These are phyloP conservation scores for Amblyjoppa fuscipennis DNA, from an alignment of 2,888 invertebrate species.

Conservation along the genomic window DNA sequence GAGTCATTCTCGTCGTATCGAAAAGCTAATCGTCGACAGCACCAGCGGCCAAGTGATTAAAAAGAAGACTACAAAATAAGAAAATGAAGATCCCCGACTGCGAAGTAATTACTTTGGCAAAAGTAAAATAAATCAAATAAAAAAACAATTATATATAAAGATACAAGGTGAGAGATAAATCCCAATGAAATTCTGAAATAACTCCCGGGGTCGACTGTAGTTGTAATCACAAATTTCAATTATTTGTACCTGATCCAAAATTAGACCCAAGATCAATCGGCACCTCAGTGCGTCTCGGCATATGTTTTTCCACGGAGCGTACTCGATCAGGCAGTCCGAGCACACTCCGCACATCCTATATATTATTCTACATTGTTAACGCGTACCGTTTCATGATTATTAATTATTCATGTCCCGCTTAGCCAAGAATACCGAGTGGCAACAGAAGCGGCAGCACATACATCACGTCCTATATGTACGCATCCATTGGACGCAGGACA, in stretches of 20 bases:
- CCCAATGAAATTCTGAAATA: no score
- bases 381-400: conserved; percentile 42
- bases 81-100: background rate
- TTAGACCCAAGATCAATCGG: background rate
- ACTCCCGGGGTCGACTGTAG: no score
- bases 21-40: conserved; percentile 63
- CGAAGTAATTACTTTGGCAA: background rate
- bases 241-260: background rate
- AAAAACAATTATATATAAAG: background rate
- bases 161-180: no score
- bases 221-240: background rate
- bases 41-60: conserved; percentile 9
- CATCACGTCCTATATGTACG: background rate
- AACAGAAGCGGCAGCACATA: conserved; percentile 14
- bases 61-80: conserved; percentile 11
- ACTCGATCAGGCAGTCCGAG: conserved; percentile 9
- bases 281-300: background rate
- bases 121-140: background rate
- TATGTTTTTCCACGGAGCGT: background rate
- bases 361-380: conserved; percentile 37
- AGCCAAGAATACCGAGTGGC: conserved; percentile 27
- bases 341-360: background rate
- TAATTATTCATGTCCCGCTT: conserved; percentile 29
- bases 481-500: conserved; percentile 2
- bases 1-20: conserved; percentile 54